Base-by-base conservation (phyloP, 2,113 vertebrate genomes). In the Silurus glanis region DNA sequence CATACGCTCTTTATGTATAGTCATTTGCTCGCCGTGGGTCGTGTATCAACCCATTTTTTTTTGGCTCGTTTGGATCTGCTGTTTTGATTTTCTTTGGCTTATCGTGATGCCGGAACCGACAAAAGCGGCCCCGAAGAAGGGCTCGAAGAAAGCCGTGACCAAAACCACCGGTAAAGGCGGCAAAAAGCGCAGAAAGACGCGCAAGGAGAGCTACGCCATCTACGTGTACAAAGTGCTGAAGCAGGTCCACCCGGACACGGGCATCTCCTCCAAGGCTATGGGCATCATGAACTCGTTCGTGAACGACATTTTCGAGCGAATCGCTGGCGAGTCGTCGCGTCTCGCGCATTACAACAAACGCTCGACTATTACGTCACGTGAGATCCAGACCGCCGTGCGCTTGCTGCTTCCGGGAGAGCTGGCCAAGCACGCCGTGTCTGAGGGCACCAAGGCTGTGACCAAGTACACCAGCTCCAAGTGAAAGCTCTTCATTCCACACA, bases 381-480 rank as follows among this genome's bases (percentile, higher is more conserved):
- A 97, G 94, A 96, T 96, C 90, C 96, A 96, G 95, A 96, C 95
- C 21, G 95, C 96, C 0, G 95, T 97, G 87, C 94, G 95, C 16
- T 88, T 93, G 12, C 89, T 93, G 81, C 88, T 92, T 75, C 91
- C 92, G 49, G 91, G 92, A 0, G 91, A 92, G 47, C 86, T 92
- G 80, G 92, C 90, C 56, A 92, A 91, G 64, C 91, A 91, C 87
- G 91, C 92, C 67, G 92, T 91, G 85, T 92, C 90, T 0, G 90
- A 92, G 85, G 91, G 92, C 1, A 92, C 90, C 51, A 89, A 88
- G n/a, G 84, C 87, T 1, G 87, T 90, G 6, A 90, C 87, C 4
- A 90, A 90, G 62, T 90, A 90, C 82, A 88, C 89, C 78, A 87
- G 89, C 82, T 90, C 87, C 9, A 90, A 90, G 61, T 90, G 72